Evolutionary conservation across 2,888 invertebrate species (phyloP), one percentile per base, ranked within the genome.

Genomic region (Rhingia rostrata): DNA sequence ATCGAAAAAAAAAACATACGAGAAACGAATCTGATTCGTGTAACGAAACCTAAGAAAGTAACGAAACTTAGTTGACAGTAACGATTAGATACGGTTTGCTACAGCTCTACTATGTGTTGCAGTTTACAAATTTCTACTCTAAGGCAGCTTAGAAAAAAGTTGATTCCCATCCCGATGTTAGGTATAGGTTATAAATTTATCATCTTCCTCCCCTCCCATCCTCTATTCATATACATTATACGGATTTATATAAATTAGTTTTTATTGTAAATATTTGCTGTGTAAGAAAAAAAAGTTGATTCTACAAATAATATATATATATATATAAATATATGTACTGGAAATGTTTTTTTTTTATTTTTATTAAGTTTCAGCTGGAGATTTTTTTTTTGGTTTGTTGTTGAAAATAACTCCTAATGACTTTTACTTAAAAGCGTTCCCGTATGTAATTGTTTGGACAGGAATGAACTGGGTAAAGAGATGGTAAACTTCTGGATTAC

Each of bases 241-340:
- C 54, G 33, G 58, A 39, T 60, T 39, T 66, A 61, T 60, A 83
- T 43, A 54, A 64, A 70, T 75, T 80, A 72, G 75, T 70, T 84
- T 84, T 66, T 64, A 70, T 33, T 84, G 84, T 84, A 84, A 84
- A 84, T 84, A 84, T 80, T 74, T 80, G 80, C 74, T 84, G 70
- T 45, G 69, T 64, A 79, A 67, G 63, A 53, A 54, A 77, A n/a
- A 61, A 14, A 10, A 7, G 39, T 69, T 9, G 39, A 63, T 35
- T 67, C 14, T 56, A 14, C 35, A 56, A 72, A 70, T 69, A 66
- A 54, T 30, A 51, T 9, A 41, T 5, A 53, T 30, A 39, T 22
- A 22, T 2, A 66, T 67, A 67, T 63, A 77, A 33, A 61, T 49
- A 64, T 47, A 80, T 43, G 53, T 82, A 67, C 37, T 61, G 67